Percentiles rank a stretch among this genome's conserved stretches.
Conservation (phyloP, 2,888 invertebrate genomes). For the Eupelmus urozonus region DNA sequence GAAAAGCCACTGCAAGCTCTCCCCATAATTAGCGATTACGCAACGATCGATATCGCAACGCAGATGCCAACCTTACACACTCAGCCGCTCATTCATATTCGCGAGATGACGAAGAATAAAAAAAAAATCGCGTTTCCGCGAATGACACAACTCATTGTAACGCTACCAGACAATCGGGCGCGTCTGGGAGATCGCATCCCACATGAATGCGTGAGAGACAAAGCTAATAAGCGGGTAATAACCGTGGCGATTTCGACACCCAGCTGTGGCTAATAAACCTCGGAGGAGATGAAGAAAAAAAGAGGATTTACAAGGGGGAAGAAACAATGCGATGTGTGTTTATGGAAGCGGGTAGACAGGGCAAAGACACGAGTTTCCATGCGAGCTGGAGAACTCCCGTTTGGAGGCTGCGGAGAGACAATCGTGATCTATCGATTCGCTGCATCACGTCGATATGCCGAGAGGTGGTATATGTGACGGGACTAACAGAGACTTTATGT, state of each 20-base stretch:
- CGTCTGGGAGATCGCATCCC: background rate
- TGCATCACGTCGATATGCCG: conserved; percentile 38
- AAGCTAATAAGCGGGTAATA: conserved; percentile 37
- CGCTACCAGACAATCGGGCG: conserved; percentile 29
- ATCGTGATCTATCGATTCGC: conserved; percentile 51
- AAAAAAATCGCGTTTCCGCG: conserved; percentile 33
- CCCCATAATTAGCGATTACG: background rate
- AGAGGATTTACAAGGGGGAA: background rate
- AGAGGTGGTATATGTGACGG: too few species aligned
- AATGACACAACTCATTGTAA: conserved; percentile 13
- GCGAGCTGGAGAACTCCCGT: background rate
- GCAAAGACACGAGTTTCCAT: conserved; percentile 22
- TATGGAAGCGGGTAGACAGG: conserved; percentile 3
- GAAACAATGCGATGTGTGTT: conserved; percentile 29
- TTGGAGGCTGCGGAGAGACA: background rate
- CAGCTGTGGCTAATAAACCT: too few species aligned
- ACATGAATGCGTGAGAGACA: background rate
- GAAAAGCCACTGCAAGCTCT: background rate
- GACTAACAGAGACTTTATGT: too few species aligned
- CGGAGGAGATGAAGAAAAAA: background rate
- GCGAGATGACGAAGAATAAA: too few species aligned
- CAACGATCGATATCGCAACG: too few species aligned
- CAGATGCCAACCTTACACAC: too few species aligned
- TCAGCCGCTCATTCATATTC: too few species aligned
- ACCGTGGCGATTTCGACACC: conserved; percentile 38